Conservation (phyloP, 2,797 vertebrate species). For the Ispidina lecontei region DNA sequence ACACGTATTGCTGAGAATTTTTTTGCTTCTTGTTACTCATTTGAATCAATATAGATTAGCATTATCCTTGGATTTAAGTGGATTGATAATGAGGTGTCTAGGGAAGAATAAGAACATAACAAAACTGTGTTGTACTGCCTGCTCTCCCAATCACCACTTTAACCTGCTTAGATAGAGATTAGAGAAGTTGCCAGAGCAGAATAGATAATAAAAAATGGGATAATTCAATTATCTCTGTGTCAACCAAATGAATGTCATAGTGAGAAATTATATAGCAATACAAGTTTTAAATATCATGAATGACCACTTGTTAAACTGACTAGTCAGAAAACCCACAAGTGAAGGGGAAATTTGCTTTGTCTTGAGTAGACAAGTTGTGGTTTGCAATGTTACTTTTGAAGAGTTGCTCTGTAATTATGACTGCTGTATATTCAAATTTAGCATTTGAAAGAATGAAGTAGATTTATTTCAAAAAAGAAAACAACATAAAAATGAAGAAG, state of each 20-base stretch:
- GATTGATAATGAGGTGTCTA: not conserved
- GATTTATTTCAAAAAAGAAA: not conserved
- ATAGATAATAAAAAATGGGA: not conserved
- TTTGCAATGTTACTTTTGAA: slow-evolving; percentile 22
- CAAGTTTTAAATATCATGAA: slow-evolving; percentile 54
- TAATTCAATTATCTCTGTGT: not conserved
- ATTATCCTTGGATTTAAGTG: not conserved
- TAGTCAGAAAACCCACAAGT: slow-evolving; percentile 46
- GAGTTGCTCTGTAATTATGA: slow-evolving; percentile 43
- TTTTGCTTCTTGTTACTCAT: not conserved
- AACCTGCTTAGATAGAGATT: not conserved
- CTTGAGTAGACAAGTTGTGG: not conserved
- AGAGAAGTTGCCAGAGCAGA: not conserved
- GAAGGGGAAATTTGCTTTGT: slow-evolving; percentile 14
- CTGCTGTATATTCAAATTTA: slow-evolving; percentile 46
- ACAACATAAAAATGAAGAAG: not conserved
- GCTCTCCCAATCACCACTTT: not conserved
- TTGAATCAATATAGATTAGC: not conserved
- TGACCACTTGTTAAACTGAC: slow-evolving; percentile 21
- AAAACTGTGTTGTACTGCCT: not conserved
- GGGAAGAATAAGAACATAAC: not conserved
- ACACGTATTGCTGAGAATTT: not conserved
- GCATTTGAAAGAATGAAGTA: slow-evolving; percentile 27
- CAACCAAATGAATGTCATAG: not conserved
- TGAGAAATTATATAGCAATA: not conserved